Evolutionary conservation across 2,888 invertebrate species (phyloP).

Genomic region (Trachelus iudaicus): DNA sequence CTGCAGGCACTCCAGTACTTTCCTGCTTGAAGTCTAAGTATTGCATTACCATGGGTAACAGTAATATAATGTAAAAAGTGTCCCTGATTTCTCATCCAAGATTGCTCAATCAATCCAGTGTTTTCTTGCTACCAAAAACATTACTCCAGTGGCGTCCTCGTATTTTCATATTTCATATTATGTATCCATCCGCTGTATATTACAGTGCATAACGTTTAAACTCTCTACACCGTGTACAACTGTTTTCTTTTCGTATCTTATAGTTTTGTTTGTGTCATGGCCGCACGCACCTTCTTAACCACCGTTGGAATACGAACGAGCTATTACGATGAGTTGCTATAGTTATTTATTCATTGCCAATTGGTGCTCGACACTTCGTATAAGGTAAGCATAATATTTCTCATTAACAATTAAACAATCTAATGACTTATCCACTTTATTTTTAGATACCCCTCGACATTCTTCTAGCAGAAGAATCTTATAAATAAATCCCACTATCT

Average conservation of each 20-base stretch:
- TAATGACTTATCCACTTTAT: background rate
- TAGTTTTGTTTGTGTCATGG: slow-evolving; percentile 36
- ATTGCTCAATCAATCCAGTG: background rate
- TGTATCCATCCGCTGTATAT: background rate
- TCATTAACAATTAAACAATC: background rate
- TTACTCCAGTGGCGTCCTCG: slow-evolving; percentile 8
- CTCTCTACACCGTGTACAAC: slow-evolving; percentile 10
- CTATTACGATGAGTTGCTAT: slow-evolving; percentile 6
- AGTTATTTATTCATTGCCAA: slow-evolving; percentile 4
- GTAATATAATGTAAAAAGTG: background rate
- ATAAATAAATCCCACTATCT: background rate
- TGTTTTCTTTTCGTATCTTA: slow-evolving; percentile 10
- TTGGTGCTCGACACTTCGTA: background rate
- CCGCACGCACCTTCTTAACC: slow-evolving; percentile 30
- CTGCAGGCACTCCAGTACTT: background rate
- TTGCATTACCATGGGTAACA: background rate
- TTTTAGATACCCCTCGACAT: background rate
- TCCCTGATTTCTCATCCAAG: background rate
- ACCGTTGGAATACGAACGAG: slow-evolving; percentile 40
- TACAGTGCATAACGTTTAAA: background rate
- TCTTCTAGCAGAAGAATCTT: background rate
- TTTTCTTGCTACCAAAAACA: background rate
- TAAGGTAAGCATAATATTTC: background rate
- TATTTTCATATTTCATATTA: slow-evolving; percentile 9
- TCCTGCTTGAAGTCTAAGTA: background rate